These are phyloP conservation scores for Morinoia aosen DNA, from an alignment of 2,888 invertebrate species.

Conservation along the genomic window DNA sequence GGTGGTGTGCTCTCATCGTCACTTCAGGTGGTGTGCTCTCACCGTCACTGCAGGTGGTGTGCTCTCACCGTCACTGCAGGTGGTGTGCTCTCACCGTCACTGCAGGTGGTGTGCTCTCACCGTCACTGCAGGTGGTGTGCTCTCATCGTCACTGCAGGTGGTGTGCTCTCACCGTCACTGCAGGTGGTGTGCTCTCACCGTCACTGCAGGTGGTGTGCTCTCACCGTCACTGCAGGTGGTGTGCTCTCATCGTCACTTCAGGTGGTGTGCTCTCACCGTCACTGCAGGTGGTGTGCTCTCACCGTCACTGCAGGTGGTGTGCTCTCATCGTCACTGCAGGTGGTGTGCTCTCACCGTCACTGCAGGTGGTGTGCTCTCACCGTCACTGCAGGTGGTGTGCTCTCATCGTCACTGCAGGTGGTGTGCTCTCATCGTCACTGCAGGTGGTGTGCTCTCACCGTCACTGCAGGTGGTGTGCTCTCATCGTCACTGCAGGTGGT, in stretches of 20 bases:
- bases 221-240: not conserved
- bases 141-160: not conserved
- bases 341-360: not conserved
- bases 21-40: not conserved
- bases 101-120: conserved; percentile 75
- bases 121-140: conserved; percentile 93
- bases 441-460: conserved; percentile 77
- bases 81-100: not conserved
- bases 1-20: not conserved
- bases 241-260: not conserved
- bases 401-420: not conserved
- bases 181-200: not conserved
- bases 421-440: conserved; percentile 83
- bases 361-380: not conserved
- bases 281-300: conserved; percentile 87
- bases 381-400: not conserved
- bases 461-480: not conserved
- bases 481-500: not conserved
- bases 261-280: conserved; percentile 80
- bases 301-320: not conserved
- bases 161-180: not conserved
- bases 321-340: not conserved
- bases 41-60: not conserved
- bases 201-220: not conserved
- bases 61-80: not conserved